Base-by-base conservation (phyloP, 2,797 vertebrate genomes). In the Chiroxiphia lanceolata region DNA sequence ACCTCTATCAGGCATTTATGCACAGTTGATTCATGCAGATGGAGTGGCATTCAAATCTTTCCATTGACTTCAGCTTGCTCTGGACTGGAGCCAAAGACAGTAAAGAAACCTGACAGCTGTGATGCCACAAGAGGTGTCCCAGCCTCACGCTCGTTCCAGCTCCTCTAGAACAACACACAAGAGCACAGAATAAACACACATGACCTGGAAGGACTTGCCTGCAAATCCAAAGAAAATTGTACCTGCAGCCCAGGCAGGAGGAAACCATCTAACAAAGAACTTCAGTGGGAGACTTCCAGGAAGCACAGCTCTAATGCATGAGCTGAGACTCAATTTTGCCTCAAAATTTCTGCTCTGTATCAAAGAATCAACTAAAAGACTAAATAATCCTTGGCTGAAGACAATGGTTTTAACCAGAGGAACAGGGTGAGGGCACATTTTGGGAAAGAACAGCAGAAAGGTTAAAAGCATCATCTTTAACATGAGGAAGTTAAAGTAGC, bases 21-120 rank as follows among this genome's bases (percentile, higher is more conserved):
- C 19, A 34, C 33, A 65, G 87, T 2, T 77, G 64, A 82, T 64
- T 80, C 21, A 84, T n/a, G 36, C 36, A 57, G 33, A 76, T 22
- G 27, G 53, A 85, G 61, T 45, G 65, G 34, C 69, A 86, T 67
- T 51, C 2, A 0, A 86, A 83, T 51, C 40, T 56, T 93, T 82
- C 94, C 83, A 76, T 60, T 76, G 76, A 90, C 76, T 95, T 86
- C 59, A 84, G 74, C 59, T 51, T 64, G 56, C 12, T 84, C 77
- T 95, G 95, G 63, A 79, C n/a, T 7, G 4, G 34, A 87, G 91
- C 85, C 94, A 94, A 78, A 75, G 50, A 21, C 11, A 83, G 60
- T 38, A 94, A 91, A 88, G 79, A 34, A 70, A 75, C 48, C 36
- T 38, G 75, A 88, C 51, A 94, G 89, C 76, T 93, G 83, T 69